Evolutionary conservation across 2,888 invertebrate species (phyloP), one percentile per base, ranked within the genome.

Genomic region (Rhamnusium bicolor): DNA sequence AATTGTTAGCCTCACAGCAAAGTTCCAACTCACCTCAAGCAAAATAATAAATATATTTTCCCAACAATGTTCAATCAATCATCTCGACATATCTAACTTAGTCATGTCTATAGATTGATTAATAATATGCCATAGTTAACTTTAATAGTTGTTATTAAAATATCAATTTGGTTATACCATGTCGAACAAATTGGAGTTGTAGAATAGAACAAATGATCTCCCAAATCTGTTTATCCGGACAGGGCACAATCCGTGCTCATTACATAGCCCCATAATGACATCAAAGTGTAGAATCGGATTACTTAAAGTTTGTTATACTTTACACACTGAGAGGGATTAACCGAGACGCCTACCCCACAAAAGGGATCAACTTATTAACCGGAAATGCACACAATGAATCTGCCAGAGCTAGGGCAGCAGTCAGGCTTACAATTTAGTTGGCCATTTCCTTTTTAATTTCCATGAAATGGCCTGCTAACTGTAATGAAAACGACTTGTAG

Each of bases 221-320:
- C n/a, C n/a, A n/a, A n/a, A n/a, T n/a, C n/a, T 2, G n/a, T 40
- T 32, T 16, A 18, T 3, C 32, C 32, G 29, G 14, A 10, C 18
- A 14, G 12, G 18, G 1, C 27, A 32, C 18, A 18, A 29, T n/a
- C 54, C 12, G 18, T 18, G 58, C 24, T 32, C 18, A 32, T 40
- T 58, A 32, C 14, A 5, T 58, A 24, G 32, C 58, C 58, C 32
- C 18, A 58, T 16, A 58, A 14, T 14, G 58, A 16, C 32, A 58
- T 32, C 58, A 58, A 18, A 58, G 32, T 19, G 14, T 29, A 49
- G 53, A 67, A 61, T 46, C 51, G 67, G 75, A 76, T 77, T 79
- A 77, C 73, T 74, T 73, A 60, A 73, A 79, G 76, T 79, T 73
- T 69, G 75, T 75, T 74, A 77, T 79, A 77, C 77, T 77, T 79